Evolutionary conservation across 2,888 invertebrate species (phyloP).

Genomic region (Raillietiella orientalis): DNA sequence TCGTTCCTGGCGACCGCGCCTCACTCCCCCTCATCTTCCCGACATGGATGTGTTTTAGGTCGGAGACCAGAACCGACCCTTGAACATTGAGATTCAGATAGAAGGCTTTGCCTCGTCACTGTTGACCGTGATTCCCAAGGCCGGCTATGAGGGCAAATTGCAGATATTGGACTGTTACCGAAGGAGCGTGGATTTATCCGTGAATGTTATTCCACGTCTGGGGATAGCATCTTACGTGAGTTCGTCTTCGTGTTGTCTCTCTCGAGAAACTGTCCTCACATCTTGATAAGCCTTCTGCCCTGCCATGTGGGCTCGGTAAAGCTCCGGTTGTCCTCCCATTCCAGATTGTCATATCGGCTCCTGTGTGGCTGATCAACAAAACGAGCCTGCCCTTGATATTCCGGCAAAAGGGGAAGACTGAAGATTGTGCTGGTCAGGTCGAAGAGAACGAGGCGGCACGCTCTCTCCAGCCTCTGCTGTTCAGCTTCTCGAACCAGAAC

Average conservation of each 20-base stretch:
- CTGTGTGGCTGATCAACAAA: constrained; percentile 85
- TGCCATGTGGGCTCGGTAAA: neutral
- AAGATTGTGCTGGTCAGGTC: constrained; percentile 53
- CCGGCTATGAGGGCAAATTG: too few relatives aligned
- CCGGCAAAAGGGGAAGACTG: constrained; percentile 44
- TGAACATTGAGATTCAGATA: too few relatives aligned
- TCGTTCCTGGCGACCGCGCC: too few relatives aligned
- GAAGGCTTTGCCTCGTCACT: too few relatives aligned
- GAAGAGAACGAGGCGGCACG: constrained; percentile 79
- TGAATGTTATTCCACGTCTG: too few relatives aligned
- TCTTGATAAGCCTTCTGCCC: neutral
- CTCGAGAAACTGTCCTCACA: neutral
- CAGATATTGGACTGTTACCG: too few relatives aligned
- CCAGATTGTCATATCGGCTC: constrained; percentile 39
- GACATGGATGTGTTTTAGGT: too few relatives aligned
- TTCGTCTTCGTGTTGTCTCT: constrained; percentile 6
- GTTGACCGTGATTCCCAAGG: too few relatives aligned
- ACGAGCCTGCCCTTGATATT: constrained; percentile 85
- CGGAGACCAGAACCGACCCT: too few relatives aligned
- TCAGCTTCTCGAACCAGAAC: constrained; percentile 73
- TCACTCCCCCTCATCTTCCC: too few relatives aligned
- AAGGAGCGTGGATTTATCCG: too few relatives aligned
- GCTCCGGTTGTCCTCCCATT: constrained; percentile 5
- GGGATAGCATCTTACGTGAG: constrained; percentile 27
- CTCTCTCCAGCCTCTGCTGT: constrained; percentile 66